Conservation (phyloP, 2,797 vertebrate genomes). For the Trematomus bernacchii region DNA sequence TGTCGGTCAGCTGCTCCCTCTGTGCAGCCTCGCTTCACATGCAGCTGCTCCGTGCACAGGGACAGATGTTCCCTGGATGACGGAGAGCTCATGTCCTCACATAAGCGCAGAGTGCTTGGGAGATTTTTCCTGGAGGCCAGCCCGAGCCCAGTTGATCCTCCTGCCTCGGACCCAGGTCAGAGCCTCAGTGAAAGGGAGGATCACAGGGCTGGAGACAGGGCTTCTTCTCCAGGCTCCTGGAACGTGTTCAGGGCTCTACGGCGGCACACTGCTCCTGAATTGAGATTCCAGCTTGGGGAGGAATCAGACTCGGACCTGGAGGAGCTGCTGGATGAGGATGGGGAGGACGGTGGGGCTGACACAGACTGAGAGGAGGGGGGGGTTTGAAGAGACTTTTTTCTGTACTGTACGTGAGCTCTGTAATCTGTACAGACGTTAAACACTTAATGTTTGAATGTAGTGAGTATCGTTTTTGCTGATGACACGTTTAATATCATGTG, state of each 20-base stretch:
- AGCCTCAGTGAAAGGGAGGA: not conserved
- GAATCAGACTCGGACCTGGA: constrained; percentile 11
- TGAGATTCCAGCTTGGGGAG: constrained; percentile 9
- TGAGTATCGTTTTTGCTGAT: not conserved
- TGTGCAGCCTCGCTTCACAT: constrained; percentile 8
- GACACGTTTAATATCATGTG: not conserved
- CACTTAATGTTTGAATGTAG: not conserved
- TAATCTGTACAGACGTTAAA: not conserved
- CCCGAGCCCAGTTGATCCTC: not conserved
- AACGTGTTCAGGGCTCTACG: not conserved
- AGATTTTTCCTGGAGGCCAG: not conserved
- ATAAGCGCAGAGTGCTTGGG: not conserved
- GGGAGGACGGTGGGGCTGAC: not conserved
- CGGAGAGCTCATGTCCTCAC: not conserved
- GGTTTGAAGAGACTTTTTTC: not conserved
- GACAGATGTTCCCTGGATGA: constrained; percentile 15
- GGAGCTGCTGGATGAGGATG: constrained; percentile 21
- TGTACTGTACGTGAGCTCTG: too few species aligned
- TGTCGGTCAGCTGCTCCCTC: not conserved
- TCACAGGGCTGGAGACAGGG: not conserved
- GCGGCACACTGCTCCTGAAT: not conserved
- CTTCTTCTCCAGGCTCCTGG: not conserved
- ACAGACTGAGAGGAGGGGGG: not conserved
- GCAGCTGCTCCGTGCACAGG: not conserved
- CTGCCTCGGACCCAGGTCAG: not conserved